Base-by-base conservation (phyloP, 2,113 vertebrate species). In the Eudyptes chrysolophus region DNA sequence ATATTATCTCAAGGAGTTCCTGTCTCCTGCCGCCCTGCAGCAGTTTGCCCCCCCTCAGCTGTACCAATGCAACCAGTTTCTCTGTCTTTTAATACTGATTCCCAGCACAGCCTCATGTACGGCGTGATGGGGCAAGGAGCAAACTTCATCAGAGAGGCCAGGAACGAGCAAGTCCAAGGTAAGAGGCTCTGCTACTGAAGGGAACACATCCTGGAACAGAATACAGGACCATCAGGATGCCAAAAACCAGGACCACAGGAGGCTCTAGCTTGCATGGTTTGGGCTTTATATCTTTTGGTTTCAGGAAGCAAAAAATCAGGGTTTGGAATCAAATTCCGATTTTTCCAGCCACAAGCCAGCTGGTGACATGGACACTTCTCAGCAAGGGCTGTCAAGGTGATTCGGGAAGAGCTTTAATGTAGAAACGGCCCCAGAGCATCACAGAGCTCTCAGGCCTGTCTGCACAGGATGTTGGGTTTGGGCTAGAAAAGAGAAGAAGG, bases 381-480 rank as follows among this genome's bases (percentile, higher is more conserved):
- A 92, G 22, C 46, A 66, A 85, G 42, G 51, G 29, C 46, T 82
- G 46, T 38, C 55, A 32, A 32, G 27, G 30, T 62, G 30, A 44
- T 62, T n/a, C 11, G 42, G 52, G 38, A 76, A 11, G 57, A 65
- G 34, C 0, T 0, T 29, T 27, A 6, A 15, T 19, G 3, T 9
- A 44, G 48, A 34, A 89, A 51, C 17, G 38, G 25, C 24, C 18
- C 29, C 1, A 6, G 61, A 40, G 11, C 46, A 24, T 4, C 10
- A 5, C 36, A 16, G 51, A 80, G 58, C 46, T 71, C 46, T 57
- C 4, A 11, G 54, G n/a, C 8, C 4, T 52, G 42, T 16, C 32
- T 6, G 52, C 32, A 29, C 2, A 3, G 64, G 22, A 16, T 0
- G 0, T 25, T 49, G 26, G 13, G 18, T 62, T 94, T 60, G 25